Percentiles rank a stretch among this genome's conserved stretches.
Conservation (phyloP, 1,140 invertebrate species). For the Drosophila ficusphila region DNA sequence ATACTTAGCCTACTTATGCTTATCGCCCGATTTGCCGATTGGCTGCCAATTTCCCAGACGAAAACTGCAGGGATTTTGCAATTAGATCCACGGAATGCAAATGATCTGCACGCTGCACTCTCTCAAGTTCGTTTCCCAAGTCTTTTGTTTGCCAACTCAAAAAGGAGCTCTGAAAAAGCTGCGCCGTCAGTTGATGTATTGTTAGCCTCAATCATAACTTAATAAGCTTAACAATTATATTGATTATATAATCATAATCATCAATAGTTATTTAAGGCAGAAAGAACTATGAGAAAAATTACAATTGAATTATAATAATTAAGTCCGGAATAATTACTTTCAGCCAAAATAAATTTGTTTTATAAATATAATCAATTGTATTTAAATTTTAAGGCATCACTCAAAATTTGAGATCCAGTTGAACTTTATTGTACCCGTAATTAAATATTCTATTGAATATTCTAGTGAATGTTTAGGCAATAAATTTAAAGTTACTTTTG, state of each 20-base stretch:
- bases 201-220: slow-evolving; percentile 4
- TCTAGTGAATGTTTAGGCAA: no score
- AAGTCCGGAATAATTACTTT: no score
- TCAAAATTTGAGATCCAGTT: background rate
- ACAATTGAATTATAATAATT: no score
- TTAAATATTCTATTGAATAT: no score
- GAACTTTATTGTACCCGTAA: no score
- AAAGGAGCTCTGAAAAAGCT: slow-evolving; percentile 2
- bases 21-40: slow-evolving; percentile 31
- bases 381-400: no score
- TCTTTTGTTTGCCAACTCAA: slow-evolving; percentile 68
- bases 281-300: no score
- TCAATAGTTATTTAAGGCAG: no score
- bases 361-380: no score
- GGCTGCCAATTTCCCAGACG: slow-evolving; percentile 28
- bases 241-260: no score
- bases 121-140: slow-evolving; percentile 77
- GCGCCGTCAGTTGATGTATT: background rate
- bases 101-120: slow-evolving; percentile 53
- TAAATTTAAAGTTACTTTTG: no score
- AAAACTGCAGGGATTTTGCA: slow-evolving; percentile 28
- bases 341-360: no score
- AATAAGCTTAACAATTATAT: background rate
- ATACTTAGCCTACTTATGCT: slow-evolving; percentile 20
- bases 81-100: slow-evolving; percentile 28